phyloP scores from a whole-genome alignment of 2,888 invertebrate species.

The Tetragonisca angustula region DNA sequence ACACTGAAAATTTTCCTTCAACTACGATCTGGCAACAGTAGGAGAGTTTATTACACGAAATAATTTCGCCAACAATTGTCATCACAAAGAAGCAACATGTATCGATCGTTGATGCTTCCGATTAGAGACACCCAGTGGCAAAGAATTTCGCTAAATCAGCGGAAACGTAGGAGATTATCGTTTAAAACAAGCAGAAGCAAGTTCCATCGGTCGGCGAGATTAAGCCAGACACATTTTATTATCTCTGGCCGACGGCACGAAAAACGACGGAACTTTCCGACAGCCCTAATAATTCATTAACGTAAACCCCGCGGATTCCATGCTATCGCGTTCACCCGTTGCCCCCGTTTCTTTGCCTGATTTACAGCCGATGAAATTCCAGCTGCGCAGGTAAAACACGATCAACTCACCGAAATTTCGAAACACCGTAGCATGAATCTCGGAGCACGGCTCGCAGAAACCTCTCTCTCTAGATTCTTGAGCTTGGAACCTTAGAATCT shows the following conservation, averaged over 20 bases:
- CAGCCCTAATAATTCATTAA: conserved; percentile 52
- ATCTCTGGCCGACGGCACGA: conserved; percentile 31
- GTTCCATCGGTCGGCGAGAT: conserved; percentile 17
- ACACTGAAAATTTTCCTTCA: no score
- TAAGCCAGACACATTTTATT: conserved; percentile 43
- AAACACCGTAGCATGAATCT: conserved; percentile 22
- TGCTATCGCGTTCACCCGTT: conserved; percentile 36
- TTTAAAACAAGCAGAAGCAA: conserved; percentile 23
- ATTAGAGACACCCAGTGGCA: background rate
- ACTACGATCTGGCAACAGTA: no score
- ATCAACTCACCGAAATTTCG: conserved; percentile 36
- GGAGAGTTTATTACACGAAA: no score
- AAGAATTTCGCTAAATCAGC: conserved; percentile 1
- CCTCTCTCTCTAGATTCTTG: no score
- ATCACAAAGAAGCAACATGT: no score
- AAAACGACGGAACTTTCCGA: conserved; percentile 48
- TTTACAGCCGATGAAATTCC: conserved; percentile 42
- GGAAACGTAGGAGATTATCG: conserved; percentile 16
- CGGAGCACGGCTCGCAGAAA: no score
- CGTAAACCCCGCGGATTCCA: conserved; percentile 19
- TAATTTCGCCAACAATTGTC: no score
- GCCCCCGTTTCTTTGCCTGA: conserved; percentile 40
- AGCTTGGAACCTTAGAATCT: no score
- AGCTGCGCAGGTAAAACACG: conserved; percentile 20
- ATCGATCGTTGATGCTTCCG: background rate